Evolutionary conservation across 30 jellyfish, hydroid and myxozoan genomes (phyloP), one percentile per base, ranked within the genome.

Genomic region (Aurelia sp.): DNA sequence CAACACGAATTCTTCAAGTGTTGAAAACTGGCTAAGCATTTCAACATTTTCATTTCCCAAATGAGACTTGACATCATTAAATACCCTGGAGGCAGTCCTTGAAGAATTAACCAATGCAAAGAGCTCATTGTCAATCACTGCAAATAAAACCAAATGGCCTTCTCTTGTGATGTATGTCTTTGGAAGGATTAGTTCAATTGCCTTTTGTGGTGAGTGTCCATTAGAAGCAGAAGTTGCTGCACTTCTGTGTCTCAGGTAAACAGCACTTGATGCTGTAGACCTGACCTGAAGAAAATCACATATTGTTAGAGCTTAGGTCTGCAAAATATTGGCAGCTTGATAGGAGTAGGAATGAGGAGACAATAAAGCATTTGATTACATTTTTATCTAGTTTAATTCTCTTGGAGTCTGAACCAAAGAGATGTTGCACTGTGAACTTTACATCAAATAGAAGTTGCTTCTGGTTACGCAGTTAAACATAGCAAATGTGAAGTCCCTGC

Each of bases 51-150:
- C 73, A 51, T 37, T 37, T 50, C 35, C 58, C 13, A n/a, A 4
- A 3, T 20, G 9, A 20, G 53, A 19, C 19, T 70, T 55, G 15
- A 44, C 55, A 44, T 44, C 55, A 44, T 44, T 44, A 44, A 44
- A 44, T 44, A 44, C 15, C 33, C 33, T 31, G 37, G 51, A 30
- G 18, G 84, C 13, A 11, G 22, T 33, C 66, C 47, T 57, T 52
- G 74, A 17, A 68, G 91, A 81, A 22, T 81, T 78, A 68, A 81
- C 91, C 73, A 81, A 50, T 0, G 91, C 91, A 81, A 81, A 81
- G 73, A 81, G 48, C 41, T 81, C 91, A 68, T 81, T 53, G 63
- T 81, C 91, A 53, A 81, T 57, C 13, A 81, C 84, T 17, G 91
- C 83, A 53, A 81, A 81, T 17, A 81, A 53, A 41, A 81, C 66